phyloP scores from a whole-genome alignment of 2,888 invertebrate species.

The Pyrochroa serraticornis region DNA sequence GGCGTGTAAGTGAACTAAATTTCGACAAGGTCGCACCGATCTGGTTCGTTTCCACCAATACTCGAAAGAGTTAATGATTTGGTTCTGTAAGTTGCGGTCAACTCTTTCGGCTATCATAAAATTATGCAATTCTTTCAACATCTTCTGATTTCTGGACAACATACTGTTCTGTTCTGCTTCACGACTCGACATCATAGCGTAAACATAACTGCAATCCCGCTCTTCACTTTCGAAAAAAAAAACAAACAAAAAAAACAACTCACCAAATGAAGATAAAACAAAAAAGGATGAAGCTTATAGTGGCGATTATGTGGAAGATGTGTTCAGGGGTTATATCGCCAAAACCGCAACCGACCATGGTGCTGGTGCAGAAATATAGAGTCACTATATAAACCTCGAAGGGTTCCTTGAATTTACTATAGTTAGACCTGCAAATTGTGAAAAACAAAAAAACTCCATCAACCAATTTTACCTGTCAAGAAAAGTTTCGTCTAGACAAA shows the following conservation, averaged over 20 bases:
- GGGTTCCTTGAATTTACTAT: conserved; percentile 25
- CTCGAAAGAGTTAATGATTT: conserved; percentile 14
- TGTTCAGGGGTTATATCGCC: conserved; percentile 61
- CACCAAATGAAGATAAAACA: conserved; percentile 62
- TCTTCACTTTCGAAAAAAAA: neutral
- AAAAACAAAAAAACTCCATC: neutral
- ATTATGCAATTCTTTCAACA: conserved; percentile 23
- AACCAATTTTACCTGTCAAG: conserved; percentile 29
- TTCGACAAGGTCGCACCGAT: conserved; percentile 29
- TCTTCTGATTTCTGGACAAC: conserved; percentile 29
- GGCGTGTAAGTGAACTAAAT: conserved; percentile 56
- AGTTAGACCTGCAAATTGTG: conserved; percentile 30
- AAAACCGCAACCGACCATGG: conserved; percentile 61
- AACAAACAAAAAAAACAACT: neutral
- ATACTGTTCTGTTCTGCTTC: conserved; percentile 25
- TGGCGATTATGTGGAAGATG: conserved; percentile 57
- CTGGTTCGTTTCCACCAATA: conserved; percentile 29
- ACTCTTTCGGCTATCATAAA: conserved; percentile 25
- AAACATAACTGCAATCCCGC: conserved; percentile 18
- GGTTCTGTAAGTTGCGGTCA: conserved; percentile 3
- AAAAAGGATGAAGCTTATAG: conserved; percentile 58
- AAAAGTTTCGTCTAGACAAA: conserved; percentile 39
- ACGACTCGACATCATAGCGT: conserved; percentile 36
- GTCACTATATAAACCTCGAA: conserved; percentile 53
- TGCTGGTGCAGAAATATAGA: conserved; percentile 60